Evolutionary conservation across 2,113 vertebrate genomes (phyloP), one percentile per base, ranked within the genome.

Genomic region (Saguinus imperator): DNA sequence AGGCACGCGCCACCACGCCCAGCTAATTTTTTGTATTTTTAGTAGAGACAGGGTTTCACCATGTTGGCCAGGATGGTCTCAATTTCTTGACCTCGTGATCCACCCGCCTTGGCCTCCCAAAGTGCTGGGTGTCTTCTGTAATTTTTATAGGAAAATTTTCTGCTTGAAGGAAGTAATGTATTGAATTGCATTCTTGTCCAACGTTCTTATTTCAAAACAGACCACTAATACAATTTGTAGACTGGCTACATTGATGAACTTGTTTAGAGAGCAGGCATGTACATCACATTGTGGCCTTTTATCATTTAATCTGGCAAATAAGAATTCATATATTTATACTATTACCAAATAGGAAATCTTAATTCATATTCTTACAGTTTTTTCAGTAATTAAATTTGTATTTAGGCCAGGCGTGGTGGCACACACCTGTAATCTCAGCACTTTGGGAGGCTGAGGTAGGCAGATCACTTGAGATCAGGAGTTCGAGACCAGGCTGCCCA

Each of bases 301-400:
- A 91, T 4, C 77, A 1, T 91, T 89, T 5, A 82, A 1, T 91
- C 91, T 91, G 92, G 29, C 40, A 81, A 80, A 80, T 40, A 92
- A 91, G 35, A 81, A 64, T n/a, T 93, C 91, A 80, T 57, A 29
- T 77, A 77, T 87, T 77, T 92, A 85, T 76, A 43, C 16, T 79
- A 29, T 94, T 89, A 79, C 23, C 50, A 91, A 93, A 79, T 83
- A 48, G 13, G 64, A 85, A 89, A 77, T 80, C 25, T 94, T 93
- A 87, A 91, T 55, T 32, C 16, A 61, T 92, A 75, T 61, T 90
- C 23, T 93, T 87, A 55, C 14, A 72, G 32, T 64, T 68, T 84
- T 94, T 97, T 95, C 75, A 85, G 32, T 85, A 58, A 68, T 70
- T 94, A 75, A 80, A 45, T 70, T 88, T 86, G 88, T 92, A 73